Base-by-base conservation (phyloP, 2,113 vertebrate genomes). In the Variabilichromis moorii region DNA sequence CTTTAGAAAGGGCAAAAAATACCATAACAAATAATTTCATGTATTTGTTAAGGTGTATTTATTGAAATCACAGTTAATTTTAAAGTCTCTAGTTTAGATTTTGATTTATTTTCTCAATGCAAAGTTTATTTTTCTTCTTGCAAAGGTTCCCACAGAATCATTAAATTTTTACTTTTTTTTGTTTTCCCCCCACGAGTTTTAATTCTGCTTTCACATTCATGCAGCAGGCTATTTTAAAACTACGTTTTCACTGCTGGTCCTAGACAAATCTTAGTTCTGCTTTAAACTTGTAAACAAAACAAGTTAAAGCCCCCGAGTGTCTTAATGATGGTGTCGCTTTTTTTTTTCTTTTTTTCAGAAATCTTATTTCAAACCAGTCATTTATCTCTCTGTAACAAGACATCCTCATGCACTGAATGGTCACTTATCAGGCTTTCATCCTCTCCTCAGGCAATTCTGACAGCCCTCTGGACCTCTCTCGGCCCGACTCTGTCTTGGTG, bases 401-500 rank as follows among this genome's bases (percentile, higher is more conserved):
- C 28, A 10, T 50, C 42, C 24, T 31, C 42, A 5, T 78, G 42
- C 55, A 6, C 14, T 79, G 16, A 28, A 51, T 17, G 28, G 13
- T 2, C 24, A 28, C 26, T 83, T 11, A 57, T 51, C 11, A 16
- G 16, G 51, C 4, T 85, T 63, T 87, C 10, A 50, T 79, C 13
- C 24, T 61, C 53, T 68, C 79, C 35, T 66, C 86, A 96, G 96
- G 95, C 88, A 95, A 96, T 54, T 96, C 96, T 80, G 97, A 97
- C 45, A 79, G 95, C 53, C 97, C 97, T 3, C 95, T 97, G 66
- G 97, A 97, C 91, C 96, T 97, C 78, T 97, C 97, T 42, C 93
- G 95, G 21, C 96, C 96, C 3, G 97, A 97, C 89, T 90, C 95
- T 5, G 91, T 95, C 2, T 96, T 97, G 88, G 93, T 97, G 91